A percentile compares a stretch with the other conserved stretches of the same genome.
Evolutionary conservation across 2,797 vertebrate genomes (phyloP).

Genomic region (Hypotaenidia philippensis): DNA sequence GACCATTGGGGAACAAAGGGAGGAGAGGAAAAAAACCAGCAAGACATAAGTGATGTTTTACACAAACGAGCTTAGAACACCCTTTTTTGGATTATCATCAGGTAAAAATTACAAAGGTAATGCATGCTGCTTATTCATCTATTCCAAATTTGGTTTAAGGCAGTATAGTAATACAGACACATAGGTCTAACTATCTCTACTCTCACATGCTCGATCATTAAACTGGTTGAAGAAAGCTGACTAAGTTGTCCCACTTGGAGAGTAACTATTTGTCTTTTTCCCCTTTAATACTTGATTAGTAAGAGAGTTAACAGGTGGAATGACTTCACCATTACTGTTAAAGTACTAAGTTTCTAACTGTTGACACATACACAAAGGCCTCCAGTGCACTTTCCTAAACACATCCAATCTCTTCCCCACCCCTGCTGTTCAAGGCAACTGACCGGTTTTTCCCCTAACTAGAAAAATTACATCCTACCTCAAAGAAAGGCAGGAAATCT

Average conservation of each 20-base stretch:
- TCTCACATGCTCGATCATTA: neutral
- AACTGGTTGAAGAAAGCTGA: neutral
- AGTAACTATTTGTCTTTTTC: neutral
- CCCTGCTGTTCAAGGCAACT: neutral
- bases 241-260: neutral
- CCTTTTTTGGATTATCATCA: neutral
- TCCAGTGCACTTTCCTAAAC: neutral
- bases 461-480: conserved; percentile 53
- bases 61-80: neutral
- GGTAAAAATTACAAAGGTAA: neutral
- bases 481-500: conserved; percentile 59
- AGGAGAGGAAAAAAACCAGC: neutral
- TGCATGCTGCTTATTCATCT: neutral
- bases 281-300: neutral
- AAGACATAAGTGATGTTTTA: neutral
- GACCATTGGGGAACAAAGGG: neutral
- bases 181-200: neutral
- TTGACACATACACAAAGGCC: neutral
- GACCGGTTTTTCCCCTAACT: conserved; percentile 6
- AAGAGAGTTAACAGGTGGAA: neutral
- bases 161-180: neutral
- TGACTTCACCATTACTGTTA: neutral
- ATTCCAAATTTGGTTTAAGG: neutral
- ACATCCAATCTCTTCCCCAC: neutral
- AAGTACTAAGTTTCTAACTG: neutral